phyloP scores from a whole-genome alignment of 2,888 invertebrate species.

The Drosophila yooni region DNA sequence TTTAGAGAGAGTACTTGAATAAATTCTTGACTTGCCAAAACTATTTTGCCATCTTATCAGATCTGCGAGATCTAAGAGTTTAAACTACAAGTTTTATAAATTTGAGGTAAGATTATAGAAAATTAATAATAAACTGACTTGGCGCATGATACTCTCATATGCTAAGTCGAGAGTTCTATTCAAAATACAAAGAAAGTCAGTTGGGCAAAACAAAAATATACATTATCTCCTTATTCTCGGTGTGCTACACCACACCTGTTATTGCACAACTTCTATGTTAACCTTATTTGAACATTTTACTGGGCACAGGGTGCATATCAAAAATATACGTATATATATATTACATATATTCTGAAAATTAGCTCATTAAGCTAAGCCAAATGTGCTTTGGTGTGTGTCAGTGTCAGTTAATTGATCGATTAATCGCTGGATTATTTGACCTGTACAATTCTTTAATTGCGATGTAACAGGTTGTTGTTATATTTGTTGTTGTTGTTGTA shows the following conservation, averaged over 20 bases:
- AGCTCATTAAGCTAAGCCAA: constrained; percentile 44
- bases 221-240: background rate
- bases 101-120: background rate
- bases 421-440: constrained; percentile 70
- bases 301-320: background rate
- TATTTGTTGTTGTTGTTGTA: constrained; percentile 6
- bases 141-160: background rate
- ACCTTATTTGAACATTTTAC: background rate
- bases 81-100: background rate
- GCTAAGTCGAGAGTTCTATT: background rate
- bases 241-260: background rate
- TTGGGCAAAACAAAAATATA: background rate
- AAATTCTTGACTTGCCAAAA: background rate
- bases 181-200: background rate
- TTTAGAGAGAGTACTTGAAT: background rate
- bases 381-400: constrained; percentile 45
- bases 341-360: background rate
- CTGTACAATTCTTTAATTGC: constrained; percentile 59
- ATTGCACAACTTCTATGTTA: background rate
- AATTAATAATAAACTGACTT: background rate
- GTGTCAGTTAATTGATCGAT: constrained; percentile 69
- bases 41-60: background rate
- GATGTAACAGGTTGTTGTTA: constrained; percentile 40
- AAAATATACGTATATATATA: background rate
- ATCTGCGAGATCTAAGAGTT: background rate